Evolutionary conservation across 2,888 invertebrate genomes (phyloP).

Genomic region (Rhagophthalmus giganteus): DNA sequence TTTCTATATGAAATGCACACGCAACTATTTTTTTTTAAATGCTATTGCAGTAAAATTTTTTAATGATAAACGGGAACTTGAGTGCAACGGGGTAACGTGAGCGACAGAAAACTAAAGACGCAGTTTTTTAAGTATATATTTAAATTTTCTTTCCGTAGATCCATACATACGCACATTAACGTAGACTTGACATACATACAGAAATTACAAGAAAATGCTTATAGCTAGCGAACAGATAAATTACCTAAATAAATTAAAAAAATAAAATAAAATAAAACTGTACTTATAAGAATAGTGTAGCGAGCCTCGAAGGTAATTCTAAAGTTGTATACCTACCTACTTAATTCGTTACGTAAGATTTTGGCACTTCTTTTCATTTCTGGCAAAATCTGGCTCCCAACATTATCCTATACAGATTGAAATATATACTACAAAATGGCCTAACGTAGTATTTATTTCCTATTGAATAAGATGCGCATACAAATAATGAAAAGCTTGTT

Average conservation of each 20-base stretch:
- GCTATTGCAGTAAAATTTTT: too few relatives aligned
- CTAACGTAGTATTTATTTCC: too few relatives aligned
- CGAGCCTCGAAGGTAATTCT: slow-evolving; percentile 4
- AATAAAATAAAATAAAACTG: slow-evolving; percentile 1
- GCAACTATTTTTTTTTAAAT: too few relatives aligned
- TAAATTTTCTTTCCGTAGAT: slow-evolving; percentile 54
- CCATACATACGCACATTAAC: slow-evolving; percentile 55
- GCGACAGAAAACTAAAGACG: too few relatives aligned
- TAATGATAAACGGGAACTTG: too few relatives aligned
- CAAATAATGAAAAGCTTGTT: too few relatives aligned
- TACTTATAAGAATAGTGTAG: slow-evolving; percentile 8
- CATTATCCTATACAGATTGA: too few relatives aligned
- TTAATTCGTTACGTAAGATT: slow-evolving; percentile 26
- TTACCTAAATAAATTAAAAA: slow-evolving; percentile 17
- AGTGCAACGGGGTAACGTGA: too few relatives aligned
- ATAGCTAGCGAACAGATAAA: slow-evolving; percentile 33
- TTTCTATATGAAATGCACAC: too few relatives aligned
- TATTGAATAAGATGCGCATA: too few relatives aligned
- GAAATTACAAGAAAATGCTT: slow-evolving; percentile 54
- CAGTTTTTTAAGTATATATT: slow-evolving; percentile 48
- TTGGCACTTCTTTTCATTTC: slow-evolving; percentile 28
- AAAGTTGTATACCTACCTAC: slow-evolving; percentile 4
- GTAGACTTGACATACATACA: slow-evolving; percentile 55
- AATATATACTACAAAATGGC: too few relatives aligned
- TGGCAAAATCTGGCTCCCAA: slow-evolving; percentile 15